Conservation (phyloP, 2,797 vertebrate species). For the Borostomias antarcticus region DNA sequence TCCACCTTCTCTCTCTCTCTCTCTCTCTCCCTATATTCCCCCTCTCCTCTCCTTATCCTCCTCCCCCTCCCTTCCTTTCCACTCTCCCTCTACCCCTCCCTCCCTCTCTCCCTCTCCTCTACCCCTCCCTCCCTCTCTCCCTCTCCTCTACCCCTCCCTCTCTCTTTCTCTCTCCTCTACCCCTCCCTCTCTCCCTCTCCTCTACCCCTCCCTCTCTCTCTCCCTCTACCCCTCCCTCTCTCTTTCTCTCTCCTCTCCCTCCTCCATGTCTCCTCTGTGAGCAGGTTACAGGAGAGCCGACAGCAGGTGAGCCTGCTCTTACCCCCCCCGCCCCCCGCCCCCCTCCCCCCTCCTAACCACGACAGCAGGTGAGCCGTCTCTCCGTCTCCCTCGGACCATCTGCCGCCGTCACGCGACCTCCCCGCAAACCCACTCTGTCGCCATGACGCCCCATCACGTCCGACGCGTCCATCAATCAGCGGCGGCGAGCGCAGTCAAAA, state of each 20-base stretch:
- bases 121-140: slow-evolving; percentile 4
- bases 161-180: slow-evolving; percentile 1
- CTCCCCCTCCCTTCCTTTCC: slow-evolving; percentile 22
- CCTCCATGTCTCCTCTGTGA: slow-evolving; percentile 29
- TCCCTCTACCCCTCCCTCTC: slow-evolving; percentile 17
- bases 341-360: too few relatives aligned
- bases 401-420: slow-evolving; percentile 84
- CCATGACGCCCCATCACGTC: slow-evolving; percentile 89
- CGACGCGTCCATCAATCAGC: slow-evolving; percentile 94
- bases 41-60: slow-evolving; percentile 9
- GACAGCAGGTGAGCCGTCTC: neutral
- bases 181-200: slow-evolving; percentile 25
- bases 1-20: slow-evolving; percentile 15
- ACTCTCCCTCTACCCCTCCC: slow-evolving; percentile 20
- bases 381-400: slow-evolving; percentile 80
- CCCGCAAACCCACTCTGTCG: slow-evolving; percentile 79
- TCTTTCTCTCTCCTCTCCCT: slow-evolving; percentile 1
- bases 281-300: slow-evolving; percentile 81
- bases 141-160: slow-evolving; percentile 19
- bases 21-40: slow-evolving; percentile 24
- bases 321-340: slow-evolving; percentile 48
- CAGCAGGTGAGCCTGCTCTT: slow-evolving; percentile 84
- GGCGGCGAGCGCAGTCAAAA: slow-evolving; percentile 17
- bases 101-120: slow-evolving; percentile 25
- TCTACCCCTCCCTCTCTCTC: slow-evolving; percentile 7